Conservation (phyloP, 1,140 invertebrate genomes). For the Drusus annulatus region DNA sequence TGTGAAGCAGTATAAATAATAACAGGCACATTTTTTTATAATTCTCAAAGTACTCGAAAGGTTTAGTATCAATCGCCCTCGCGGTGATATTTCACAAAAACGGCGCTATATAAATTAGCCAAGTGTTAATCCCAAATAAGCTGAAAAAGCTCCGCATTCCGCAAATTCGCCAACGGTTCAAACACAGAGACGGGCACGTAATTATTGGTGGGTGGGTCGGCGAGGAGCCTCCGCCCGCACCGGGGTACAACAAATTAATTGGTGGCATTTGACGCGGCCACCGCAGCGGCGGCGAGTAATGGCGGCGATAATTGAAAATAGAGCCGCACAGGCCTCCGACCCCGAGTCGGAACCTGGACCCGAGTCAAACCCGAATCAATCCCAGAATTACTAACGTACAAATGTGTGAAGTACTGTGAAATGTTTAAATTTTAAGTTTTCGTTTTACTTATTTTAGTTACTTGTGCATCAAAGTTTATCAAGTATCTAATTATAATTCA, state of each 20-base stretch:
- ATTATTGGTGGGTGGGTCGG: constrained; percentile 9
- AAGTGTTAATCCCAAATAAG: neutral
- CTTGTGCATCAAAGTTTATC: too few relatives aligned
- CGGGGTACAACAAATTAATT: constrained; percentile 49
- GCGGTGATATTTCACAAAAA: too few relatives aligned
- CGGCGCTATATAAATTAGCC: too few relatives aligned
- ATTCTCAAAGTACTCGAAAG: neutral
- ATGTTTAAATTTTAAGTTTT: too few relatives aligned
- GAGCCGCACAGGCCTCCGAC: constrained; percentile 32
- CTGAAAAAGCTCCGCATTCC: neutral
- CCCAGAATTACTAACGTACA: too few relatives aligned
- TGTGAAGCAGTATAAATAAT: too few relatives aligned
- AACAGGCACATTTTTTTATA: too few relatives aligned
- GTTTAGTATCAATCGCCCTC: neutral
- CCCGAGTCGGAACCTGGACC: constrained; percentile 4
- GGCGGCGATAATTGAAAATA: constrained; percentile 55
- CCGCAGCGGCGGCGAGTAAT: constrained; percentile 52
- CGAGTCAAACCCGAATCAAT: neutral
- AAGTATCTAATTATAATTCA: too few relatives aligned
- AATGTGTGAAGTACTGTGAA: too few relatives aligned
- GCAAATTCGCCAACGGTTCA: neutral
- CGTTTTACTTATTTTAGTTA: too few relatives aligned
- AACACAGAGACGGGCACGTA: constrained; percentile 7
- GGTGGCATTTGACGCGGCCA: constrained; percentile 42
- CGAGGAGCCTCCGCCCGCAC: neutral